Evolutionary conservation across 2,113 vertebrate genomes (phyloP), one percentile per base, ranked within the genome.

Genomic region (Helogale parvula): DNA sequence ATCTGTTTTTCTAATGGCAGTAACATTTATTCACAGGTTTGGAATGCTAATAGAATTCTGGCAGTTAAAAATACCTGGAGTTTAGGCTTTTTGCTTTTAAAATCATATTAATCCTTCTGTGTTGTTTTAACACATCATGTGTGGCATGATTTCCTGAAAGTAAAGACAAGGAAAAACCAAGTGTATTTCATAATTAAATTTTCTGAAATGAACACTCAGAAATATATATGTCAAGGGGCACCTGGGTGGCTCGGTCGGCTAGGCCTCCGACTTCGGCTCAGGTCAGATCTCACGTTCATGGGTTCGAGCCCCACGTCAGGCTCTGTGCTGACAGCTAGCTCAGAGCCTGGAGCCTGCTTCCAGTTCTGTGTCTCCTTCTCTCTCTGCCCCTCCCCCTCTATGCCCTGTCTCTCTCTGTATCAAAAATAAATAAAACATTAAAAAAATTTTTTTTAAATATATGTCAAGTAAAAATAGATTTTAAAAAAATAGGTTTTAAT

Each of bases 31-130:
- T 97, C 47, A 91, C 31, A 83, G 2, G 14, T 88, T n/a, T 84
- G 17, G 13, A 65, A 69, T 91, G n/a, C 33, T 89, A n/a, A 65
- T 19, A 81, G 66, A 65, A 72, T 33, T 88, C 27, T 50, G 47
- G 72, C 33, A 93, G 31, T 85, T 88, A 90, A 93, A 95, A 63
- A 63, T 65, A 91, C 7, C 19, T 83, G 9, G 47, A 89, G 12
- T 31, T 88, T 95, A 84, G 57, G 17, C 35, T 81, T 96, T 93
- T 95, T 96, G 52, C 41, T 92, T 76, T 68, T 93, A 85, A 90
- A 91, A 91, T 90, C 50, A 94, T 25, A 94, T 65, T 91, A 69
- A 71, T 5, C 45, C 35, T 14, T 87, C n/a, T 85, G 93, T 86
- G 60, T 74, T 89, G 7, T 88, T 95, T 85, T 77, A 86, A 93